Evolutionary conservation across 2,797 vertebrate species (phyloP), one percentile per base, ranked within the genome.

Genomic region (Labroides dimidiatus): DNA sequence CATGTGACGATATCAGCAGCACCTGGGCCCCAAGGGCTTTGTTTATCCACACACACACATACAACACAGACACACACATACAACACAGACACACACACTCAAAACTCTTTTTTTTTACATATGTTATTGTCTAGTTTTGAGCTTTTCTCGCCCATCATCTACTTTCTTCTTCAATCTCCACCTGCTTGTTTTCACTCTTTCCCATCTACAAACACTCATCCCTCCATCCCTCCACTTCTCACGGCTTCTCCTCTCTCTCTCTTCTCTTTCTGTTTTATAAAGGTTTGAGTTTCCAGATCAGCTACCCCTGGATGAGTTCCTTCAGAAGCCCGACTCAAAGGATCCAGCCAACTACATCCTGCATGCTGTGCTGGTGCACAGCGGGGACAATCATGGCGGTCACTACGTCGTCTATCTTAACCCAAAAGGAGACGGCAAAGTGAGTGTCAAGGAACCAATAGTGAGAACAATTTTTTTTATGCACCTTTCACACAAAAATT

Each of bases 331-430:
- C 17, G 98, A 99, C 78, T 96, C 95, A 39, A 99, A 99, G 93
- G 98, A 99, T 85, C 96, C 98, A 9, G 98, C 98, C 17, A 99
- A 99, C 93, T 99, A 99, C 88, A 98, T 99, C 77, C 94, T 99
- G 55, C 98, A 99, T 1, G 98, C 98, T 3, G 98, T 99, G 75
- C 91, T 99, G 23, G 98, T 99, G 59, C 98, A 99, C 91, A 99
- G 98, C 72, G 98, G 98, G 49, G 98, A 99, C 92, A 99, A 99
- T 94, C 98, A 99, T 42, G 98, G 98, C 1, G 98, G 98, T 84
- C 98, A 99, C 92, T 99, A 99, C 1, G 97, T 99, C 92, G 98
- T 99, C 93, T 99, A 99, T 91, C 95, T 99, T 73, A 99, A 99
- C 89, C 97, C 98, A 47, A 99, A 98, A 93, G 98, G 97, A 72